Evolutionary conservation across 2,113 vertebrate species (phyloP), one percentile per base, ranked within the genome.

Genomic region (Rhinolophus sinicus): DNA sequence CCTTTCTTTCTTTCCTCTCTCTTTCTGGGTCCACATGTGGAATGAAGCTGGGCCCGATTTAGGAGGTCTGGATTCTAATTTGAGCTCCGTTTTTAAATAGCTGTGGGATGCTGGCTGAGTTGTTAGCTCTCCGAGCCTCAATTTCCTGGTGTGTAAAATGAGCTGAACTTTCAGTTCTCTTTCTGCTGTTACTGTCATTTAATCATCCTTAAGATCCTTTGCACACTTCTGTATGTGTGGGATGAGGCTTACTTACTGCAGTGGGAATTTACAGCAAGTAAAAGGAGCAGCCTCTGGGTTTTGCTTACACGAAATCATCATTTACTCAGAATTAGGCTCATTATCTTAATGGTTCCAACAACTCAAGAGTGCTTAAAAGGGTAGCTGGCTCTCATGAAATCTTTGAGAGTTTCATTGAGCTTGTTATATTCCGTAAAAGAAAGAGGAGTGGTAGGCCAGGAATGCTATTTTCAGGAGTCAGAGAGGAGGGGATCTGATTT

Each of bases 321-420:
- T 75, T 70, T 72, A 65, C 54, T 88, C 40, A 93, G 94, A 85
- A 92, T 81, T 85, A 88, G 82, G 47, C 38, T 95, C 47, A 18
- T 90, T 75, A 73, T 88, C 18, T 62, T 96, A 93, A 93, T 85
- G 58, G 72, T 65, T 94, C 85, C 47, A 73, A 72, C 86, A 88
- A 76, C 58, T 96, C 76, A 65, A 90, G 84, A 65, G 54, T 52
- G 50, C 72, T 77, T 89, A 58, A 1, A 5, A 94, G 92, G 33
- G 84, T 15, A 60, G 10, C 44, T 88, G 92, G 64, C 70, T 85
- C 81, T 50, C 40, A 28, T 0, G 35, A 88, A 93, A 95, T 58
- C 40, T 60, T 40, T 62, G 19, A n/a, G 65, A 92, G 50, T 77
- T 94, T 75, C 54, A 96, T 35, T 10, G 58, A 94, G 40, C 85